Conservation (phyloP, 37 sponge, comb jelly and placozoan species). For the Aplysina aerophoba region DNA sequence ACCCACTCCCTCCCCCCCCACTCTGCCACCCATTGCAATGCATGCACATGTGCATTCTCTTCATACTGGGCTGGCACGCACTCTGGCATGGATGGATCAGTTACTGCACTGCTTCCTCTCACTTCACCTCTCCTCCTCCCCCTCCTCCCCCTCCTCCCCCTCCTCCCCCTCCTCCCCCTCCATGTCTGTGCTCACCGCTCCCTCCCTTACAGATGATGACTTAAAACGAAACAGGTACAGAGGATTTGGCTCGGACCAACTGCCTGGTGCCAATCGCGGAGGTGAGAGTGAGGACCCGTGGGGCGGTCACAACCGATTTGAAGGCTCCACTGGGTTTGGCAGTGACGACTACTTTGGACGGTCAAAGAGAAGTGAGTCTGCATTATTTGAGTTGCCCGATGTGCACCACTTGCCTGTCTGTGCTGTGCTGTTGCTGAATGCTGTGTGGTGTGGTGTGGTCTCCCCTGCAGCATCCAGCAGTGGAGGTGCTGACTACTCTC, state of each 20-base stretch:
- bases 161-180: too few species aligned
- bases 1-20: too few species aligned
- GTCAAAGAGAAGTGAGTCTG: constrained; percentile 37
- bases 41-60: too few species aligned
- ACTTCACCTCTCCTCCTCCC: too few species aligned
- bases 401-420: neutral
- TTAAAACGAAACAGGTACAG: constrained; percentile 16
- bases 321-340: constrained; percentile 83
- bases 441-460: neutral
- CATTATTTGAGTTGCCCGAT: too few species aligned
- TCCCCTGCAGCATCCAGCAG: neutral
- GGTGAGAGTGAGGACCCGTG: constrained; percentile 11
- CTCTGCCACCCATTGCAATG: too few species aligned
- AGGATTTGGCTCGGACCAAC: constrained; percentile 23
- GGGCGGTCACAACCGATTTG: constrained; percentile 43
- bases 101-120: too few species aligned
- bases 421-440: neutral
- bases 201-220: neutral
- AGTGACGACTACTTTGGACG: constrained; percentile 95
- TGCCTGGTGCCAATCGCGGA: neutral
- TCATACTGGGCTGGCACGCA: too few species aligned
- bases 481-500: constrained; percentile 1
- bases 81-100: too few species aligned
- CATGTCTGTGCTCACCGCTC: too few species aligned
- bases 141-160: too few species aligned